A percentile compares a stretch with the other conserved stretches of the same genome.
These are phyloP conservation scores for Aspidiotus rigidus DNA, from an alignment of 2,888 invertebrate species.

Conservation along the genomic window DNA sequence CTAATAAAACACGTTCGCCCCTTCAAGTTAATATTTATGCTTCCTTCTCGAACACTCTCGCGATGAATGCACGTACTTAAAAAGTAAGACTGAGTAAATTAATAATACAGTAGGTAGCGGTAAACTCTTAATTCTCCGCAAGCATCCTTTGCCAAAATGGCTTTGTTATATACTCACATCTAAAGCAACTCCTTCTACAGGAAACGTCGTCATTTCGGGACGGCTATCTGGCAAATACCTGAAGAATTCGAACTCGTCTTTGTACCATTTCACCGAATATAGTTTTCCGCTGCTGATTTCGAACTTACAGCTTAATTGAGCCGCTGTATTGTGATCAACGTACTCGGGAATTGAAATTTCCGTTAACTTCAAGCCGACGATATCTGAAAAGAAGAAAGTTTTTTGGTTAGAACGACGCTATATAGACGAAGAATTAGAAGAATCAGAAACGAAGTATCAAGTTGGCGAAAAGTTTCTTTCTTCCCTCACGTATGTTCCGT, in stretches of 20 bases:
- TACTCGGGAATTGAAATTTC: conserved; percentile 25
- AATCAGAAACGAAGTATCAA: background rate
- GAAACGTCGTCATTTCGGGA: conserved; percentile 19
- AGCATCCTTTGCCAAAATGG: background rate
- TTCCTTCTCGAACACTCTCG: too few species aligned
- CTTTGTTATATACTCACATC: conserved; percentile 19
- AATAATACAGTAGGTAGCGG: too few species aligned
- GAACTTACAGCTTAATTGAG: conserved; percentile 27
- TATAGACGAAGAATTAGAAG: background rate
- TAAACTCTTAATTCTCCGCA: too few species aligned
- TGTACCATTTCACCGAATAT: conserved; percentile 31
- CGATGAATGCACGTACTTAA: too few species aligned
- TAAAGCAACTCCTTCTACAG: conserved; percentile 22
- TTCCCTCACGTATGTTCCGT: background rate
- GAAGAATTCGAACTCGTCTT: conserved; percentile 31
- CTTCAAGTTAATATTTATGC: too few species aligned
- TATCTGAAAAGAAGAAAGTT: conserved; percentile 11
- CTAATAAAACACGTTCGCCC: too few species aligned
- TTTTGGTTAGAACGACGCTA: background rate
- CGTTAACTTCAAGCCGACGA: conserved; percentile 18
- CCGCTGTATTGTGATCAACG: conserved; percentile 11
- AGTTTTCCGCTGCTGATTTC: conserved; percentile 23
- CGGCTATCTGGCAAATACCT: conserved; percentile 22
- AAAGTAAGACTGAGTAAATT: too few species aligned
- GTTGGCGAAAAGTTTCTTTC: background rate